These are phyloP conservation scores for Lithobates sylvaticus DNA, from an alignment of 2,797 vertebrate species.

Conservation along the genomic window DNA sequence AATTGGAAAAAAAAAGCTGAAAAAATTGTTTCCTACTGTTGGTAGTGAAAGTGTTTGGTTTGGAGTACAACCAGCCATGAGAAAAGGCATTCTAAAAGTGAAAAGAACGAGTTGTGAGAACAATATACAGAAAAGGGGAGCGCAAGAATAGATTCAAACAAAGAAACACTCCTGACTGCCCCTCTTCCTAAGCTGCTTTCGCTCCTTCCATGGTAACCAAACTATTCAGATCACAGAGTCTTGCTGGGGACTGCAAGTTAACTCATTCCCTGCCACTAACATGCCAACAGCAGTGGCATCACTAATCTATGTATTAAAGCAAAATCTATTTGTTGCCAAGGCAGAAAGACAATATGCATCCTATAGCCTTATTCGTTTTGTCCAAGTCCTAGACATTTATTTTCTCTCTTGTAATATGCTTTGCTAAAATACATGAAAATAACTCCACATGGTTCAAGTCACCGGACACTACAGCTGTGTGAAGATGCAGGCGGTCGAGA, in stretches of 20 bases:
- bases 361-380: background rate
- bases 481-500: background rate
- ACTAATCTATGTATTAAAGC: background rate
- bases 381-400: too few species aligned
- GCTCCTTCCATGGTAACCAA: conserved; percentile 56
- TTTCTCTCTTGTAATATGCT: too few species aligned
- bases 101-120: background rate
- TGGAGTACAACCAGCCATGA: background rate
- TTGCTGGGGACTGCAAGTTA: conserved; percentile 33
- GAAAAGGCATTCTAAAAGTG: background rate
- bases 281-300: background rate
- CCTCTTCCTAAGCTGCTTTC: conserved; percentile 57
- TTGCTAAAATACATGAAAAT: background rate
- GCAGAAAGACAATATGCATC: too few species aligned
- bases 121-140: conserved; percentile 12
- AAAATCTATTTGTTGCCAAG: too few species aligned
- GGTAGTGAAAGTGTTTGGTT: background rate
- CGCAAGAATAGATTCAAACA: conserved; percentile 35
- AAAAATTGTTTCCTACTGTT: background rate
- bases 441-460: background rate
- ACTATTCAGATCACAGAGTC: conserved; percentile 42
- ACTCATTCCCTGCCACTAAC: conserved; percentile 21
- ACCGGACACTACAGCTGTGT: conserved; percentile 2
- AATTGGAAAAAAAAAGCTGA: background rate
- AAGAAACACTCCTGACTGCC: conserved; percentile 34